Conservation (phyloP, 2,888 invertebrate genomes). For the Agelastica alni region DNA sequence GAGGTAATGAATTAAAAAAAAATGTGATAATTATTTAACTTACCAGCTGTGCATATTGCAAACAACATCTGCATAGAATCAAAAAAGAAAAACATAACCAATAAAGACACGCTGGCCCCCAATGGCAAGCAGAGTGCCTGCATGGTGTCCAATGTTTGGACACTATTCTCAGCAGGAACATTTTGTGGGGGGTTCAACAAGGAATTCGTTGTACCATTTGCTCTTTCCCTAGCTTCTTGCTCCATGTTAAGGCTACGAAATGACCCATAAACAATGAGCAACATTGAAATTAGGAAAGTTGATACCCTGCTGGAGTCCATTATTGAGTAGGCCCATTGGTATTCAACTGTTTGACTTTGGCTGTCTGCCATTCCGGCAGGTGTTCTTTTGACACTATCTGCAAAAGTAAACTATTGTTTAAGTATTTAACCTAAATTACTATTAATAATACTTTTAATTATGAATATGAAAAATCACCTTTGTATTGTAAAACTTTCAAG, state of each 20-base stretch:
- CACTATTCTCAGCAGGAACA: constrained; percentile 53
- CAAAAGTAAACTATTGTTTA: constrained; percentile 12
- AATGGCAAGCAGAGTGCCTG: constrained; percentile 95
- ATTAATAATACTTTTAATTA: too few species aligned
- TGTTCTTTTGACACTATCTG: constrained; percentile 35
- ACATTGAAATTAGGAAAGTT: constrained; percentile 95
- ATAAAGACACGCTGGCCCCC: constrained; percentile 92
- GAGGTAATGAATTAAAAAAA: too few species aligned
- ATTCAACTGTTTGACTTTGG: constrained; percentile 58
- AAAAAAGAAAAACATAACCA: constrained; percentile 99
- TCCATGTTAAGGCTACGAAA: constrained; percentile 97
- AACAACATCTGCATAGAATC: constrained; percentile 97
- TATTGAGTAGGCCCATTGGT: constrained; percentile 91
- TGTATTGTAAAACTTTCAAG: too few species aligned
- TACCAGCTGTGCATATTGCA: constrained; percentile 96
- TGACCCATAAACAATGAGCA: constrained; percentile 96
- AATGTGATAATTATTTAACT: too few species aligned
- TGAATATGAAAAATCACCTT: too few species aligned
- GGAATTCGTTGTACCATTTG: constrained; percentile 58
- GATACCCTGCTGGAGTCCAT: constrained; percentile 98
- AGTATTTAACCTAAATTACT: too few species aligned
- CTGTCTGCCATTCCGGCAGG: constrained; percentile 43
- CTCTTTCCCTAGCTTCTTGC: constrained; percentile 82
- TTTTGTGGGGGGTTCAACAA: constrained; percentile 51
- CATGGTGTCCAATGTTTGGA: constrained; percentile 95